These are phyloP conservation scores for Zoanthus solanderi DNA, from an alignment of 92 coral and sea anemone species.

Conservation along the genomic window DNA sequence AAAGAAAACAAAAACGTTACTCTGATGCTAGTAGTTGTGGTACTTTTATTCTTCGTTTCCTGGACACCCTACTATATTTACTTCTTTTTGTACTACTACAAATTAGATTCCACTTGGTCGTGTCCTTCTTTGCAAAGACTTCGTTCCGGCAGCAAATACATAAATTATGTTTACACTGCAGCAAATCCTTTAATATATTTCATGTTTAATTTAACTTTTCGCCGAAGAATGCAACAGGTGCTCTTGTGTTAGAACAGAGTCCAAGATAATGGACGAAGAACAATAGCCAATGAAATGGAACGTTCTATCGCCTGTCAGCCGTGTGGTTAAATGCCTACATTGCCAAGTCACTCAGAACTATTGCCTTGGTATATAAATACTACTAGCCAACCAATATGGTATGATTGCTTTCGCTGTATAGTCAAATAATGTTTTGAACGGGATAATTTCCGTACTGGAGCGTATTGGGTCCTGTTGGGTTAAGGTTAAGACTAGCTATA, in stretches of 20 bases:
- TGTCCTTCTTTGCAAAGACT: background rate
- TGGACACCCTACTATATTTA: slow-evolving; percentile 25
- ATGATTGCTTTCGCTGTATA: too few relatives aligned
- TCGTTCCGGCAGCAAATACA: background rate
- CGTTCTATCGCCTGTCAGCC: too few relatives aligned
- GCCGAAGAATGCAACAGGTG: background rate
- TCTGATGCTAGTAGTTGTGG: background rate
- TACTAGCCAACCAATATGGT: too few relatives aligned
- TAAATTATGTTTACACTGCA: slow-evolving; percentile 9
- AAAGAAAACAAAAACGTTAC: slow-evolving; percentile 12
- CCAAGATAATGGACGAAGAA: background rate
- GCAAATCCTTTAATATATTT: background rate
- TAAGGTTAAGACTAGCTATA: too few relatives aligned
- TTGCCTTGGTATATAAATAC: too few relatives aligned
- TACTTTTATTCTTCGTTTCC: background rate
- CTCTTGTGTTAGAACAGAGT: background rate
- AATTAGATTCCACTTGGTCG: background rate
- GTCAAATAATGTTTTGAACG: too few relatives aligned
- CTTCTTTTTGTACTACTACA: slow-evolving; percentile 4
- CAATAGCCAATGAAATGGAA: too few relatives aligned
- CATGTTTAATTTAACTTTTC: background rate
- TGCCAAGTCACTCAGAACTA: too few relatives aligned
- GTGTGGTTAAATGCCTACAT: too few relatives aligned
- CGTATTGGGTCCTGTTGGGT: too few relatives aligned
- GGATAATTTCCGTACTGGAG: too few relatives aligned